Percentiles rank a stretch among this genome's conserved stretches.
Evolutionary conservation across 2,888 invertebrate genomes (phyloP).

Genomic region (Drosophila multiciliata): DNA sequence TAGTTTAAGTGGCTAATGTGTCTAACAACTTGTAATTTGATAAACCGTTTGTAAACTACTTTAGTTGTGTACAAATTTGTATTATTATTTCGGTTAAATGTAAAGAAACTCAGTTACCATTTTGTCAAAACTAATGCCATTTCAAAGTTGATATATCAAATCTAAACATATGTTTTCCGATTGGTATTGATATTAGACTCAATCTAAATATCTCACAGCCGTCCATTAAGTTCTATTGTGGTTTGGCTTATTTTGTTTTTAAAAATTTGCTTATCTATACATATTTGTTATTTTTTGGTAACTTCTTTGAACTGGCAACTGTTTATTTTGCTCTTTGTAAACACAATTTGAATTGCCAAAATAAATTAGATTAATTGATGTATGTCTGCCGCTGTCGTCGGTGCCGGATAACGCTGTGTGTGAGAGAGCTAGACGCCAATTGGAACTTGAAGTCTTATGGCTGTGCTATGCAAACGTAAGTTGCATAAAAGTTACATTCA

Average conservation of each 20-base stretch:
- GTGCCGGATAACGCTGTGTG: constrained; percentile 34
- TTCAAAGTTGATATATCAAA: constrained; percentile 38
- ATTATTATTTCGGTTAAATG: background rate
- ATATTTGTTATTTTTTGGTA: background rate
- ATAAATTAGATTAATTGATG: constrained; percentile 41
- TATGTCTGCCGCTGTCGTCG: constrained; percentile 35
- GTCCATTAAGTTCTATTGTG: constrained; percentile 44
- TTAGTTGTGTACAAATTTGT: background rate
- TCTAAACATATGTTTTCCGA: background rate
- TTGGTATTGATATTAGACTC: constrained; percentile 19
- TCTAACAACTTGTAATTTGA: background rate
- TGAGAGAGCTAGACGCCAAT: constrained; percentile 38
- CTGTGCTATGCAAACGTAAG: constrained; percentile 71
- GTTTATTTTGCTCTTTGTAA: constrained; percentile 5
- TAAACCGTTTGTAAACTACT: background rate
- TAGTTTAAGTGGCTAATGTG: constrained; percentile 8
- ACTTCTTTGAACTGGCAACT: constrained; percentile 50
- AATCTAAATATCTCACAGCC: constrained; percentile 56
- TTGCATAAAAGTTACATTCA: constrained; percentile 46
- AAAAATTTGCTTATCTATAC: constrained; percentile 32
- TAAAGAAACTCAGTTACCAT: background rate
- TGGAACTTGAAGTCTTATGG: constrained; percentile 47
- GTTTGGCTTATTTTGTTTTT: constrained; percentile 4
- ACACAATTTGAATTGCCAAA: constrained; percentile 45
- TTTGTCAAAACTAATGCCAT: constrained; percentile 33